phyloP scores from a whole-genome alignment of 1,140 invertebrate genomes.

The Pemphigus obesinymphae region DNA sequence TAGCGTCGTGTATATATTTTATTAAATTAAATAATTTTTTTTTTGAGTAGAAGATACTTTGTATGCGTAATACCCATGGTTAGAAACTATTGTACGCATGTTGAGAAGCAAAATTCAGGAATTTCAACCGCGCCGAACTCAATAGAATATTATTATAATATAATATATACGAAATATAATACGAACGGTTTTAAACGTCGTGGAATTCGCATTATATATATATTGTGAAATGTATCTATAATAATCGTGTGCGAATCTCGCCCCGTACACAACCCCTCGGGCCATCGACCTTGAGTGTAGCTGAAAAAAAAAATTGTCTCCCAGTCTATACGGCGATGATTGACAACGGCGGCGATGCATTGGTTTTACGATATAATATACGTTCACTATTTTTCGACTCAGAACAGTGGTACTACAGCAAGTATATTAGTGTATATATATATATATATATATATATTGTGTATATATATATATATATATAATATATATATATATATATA shows the following conservation, averaged over 20 bases:
- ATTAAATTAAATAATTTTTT: no score
- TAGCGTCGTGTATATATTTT: no score
- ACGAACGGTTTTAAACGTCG: no score
- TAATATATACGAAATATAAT: no score
- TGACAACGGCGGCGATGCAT: neutral
- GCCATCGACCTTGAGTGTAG: neutral
- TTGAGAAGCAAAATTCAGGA: no score
- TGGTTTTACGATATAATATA: neutral
- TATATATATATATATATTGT: no score
- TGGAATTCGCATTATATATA: neutral
- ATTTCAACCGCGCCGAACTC: no score
- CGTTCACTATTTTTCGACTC: neutral
- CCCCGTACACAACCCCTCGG: neutral
- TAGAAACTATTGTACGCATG: no score
- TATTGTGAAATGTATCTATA: neutral
- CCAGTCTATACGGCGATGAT: neutral
- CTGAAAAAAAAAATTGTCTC: constrained; percentile 23
- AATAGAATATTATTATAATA: no score
- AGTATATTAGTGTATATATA: no score
- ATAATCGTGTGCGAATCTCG: neutral
- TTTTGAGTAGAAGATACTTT: no score
- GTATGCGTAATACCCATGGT: no score
- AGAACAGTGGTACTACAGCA: neutral
- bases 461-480: neutral
- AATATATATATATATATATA: neutral